Percentiles rank a stretch among this genome's conserved stretches.
Evolutionary conservation across 2,888 invertebrate genomes (phyloP).

Genomic region (Liopterus haemorrhoidalis): DNA sequence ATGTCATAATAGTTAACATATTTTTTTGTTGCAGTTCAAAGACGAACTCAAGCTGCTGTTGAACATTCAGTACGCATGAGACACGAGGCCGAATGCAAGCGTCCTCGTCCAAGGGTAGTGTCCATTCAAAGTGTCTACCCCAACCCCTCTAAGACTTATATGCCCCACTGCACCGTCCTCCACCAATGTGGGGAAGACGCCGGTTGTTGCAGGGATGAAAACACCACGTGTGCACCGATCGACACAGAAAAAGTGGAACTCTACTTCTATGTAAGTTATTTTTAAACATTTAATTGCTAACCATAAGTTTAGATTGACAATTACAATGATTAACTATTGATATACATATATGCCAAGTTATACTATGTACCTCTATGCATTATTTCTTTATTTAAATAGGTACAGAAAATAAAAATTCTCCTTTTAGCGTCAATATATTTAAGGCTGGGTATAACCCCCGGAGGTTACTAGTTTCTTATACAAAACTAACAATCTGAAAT

Average conservation of each 20-base stretch:
- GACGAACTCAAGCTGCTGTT: conserved; percentile 39
- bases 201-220: conserved; percentile 74
- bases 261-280: conserved; percentile 72
- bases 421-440: too few species aligned
- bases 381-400: too few species aligned
- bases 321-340: too few species aligned
- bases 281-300: too few species aligned
- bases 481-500: too few species aligned
- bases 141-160: conserved; percentile 65
- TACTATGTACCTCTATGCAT: too few species aligned
- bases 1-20: not conserved
- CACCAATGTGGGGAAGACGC: conserved; percentile 83
- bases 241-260: conserved; percentile 63
- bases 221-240: conserved; percentile 72
- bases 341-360: too few species aligned
- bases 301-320: too few species aligned
- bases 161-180: conserved; percentile 79
- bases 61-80: conserved; percentile 40
- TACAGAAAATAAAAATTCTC: too few species aligned
- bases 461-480: too few species aligned
- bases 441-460: too few species aligned
- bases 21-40: conserved; percentile 36
- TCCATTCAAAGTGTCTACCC: conserved; percentile 67
- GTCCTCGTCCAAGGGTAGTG: conserved; percentile 70
- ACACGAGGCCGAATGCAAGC: conserved; percentile 56